Evolutionary conservation across 2,797 vertebrate genomes (phyloP), one percentile per base, ranked within the genome.

Genomic region (Galaxias olidus): DNA sequence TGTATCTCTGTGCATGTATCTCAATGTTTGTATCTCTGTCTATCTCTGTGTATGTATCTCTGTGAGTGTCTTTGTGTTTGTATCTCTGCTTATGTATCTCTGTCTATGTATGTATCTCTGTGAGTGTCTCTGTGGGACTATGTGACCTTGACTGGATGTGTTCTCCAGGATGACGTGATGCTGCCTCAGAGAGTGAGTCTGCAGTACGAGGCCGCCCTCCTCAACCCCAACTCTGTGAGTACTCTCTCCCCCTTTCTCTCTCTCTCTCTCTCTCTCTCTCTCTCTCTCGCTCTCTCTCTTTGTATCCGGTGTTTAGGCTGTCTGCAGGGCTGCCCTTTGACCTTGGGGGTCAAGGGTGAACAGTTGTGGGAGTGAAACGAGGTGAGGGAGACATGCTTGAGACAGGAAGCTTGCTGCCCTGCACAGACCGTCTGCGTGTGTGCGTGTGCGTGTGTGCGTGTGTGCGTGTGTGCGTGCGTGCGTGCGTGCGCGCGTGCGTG

Each of bases 141-240:
- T n/a, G n/a, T n/a, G n/a, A n/a, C n/a, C n/a, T n/a, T n/a, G n/a
- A n/a, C n/a, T n/a, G n/a, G n/a, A 5, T 63, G 49, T 63, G 84
- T 83, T 20, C 86, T 82, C 8, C 82, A 98, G 97, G 97, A 99
- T 75, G 97, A 98, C 46, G 84, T 95, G 66, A 98, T 98, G 97
- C 91, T 94, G 89, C 94, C 96, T 1, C 92, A 93, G 86, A 91
- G 97, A 80, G 91, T 99, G 63, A 83, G 94, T 45, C 84, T 97
- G 59, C 97, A 99, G 70, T 85, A 92, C 6, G 78, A 95, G 61
- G 88, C 88, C 0, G 91, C 93, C 45, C 15, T 89, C 59, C 84
- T 75, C 50, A 89, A 91, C 71, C 94, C 92, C 10, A 79, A 84
- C 17, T 90, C 90, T 54, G 96, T 98, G 83, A 96, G 96, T 92